Percentiles rank a stretch among this genome's conserved stretches.
Evolutionary conservation across 2,113 vertebrate species (phyloP).

Genomic region (Mus musculus): GRCm39 chr5:42468501-42469000

Average conservation of each 20-base stretch:
- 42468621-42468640: background rate
- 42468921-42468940: background rate
- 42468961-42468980: background rate
- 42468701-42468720: background rate
- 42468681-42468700: background rate
- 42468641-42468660: background rate
- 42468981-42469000: background rate
- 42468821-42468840: background rate
- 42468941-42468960: background rate
- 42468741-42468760: background rate
- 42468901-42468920: background rate
- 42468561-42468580: background rate
- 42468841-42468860: background rate
- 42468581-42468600: background rate
- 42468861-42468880: background rate
- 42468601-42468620: background rate
- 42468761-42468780: conserved; percentile 12
- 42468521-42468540: conserved; percentile 15
- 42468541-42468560: background rate
- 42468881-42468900: background rate
- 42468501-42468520: conserved; percentile 9
- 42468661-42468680: background rate
- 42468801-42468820: background rate
- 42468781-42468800: background rate
- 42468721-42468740: conserved; percentile 22